These are phyloP conservation scores for Fragum fragum DNA, from an alignment of 2,888 invertebrate species.

Conservation along the genomic window DNA sequence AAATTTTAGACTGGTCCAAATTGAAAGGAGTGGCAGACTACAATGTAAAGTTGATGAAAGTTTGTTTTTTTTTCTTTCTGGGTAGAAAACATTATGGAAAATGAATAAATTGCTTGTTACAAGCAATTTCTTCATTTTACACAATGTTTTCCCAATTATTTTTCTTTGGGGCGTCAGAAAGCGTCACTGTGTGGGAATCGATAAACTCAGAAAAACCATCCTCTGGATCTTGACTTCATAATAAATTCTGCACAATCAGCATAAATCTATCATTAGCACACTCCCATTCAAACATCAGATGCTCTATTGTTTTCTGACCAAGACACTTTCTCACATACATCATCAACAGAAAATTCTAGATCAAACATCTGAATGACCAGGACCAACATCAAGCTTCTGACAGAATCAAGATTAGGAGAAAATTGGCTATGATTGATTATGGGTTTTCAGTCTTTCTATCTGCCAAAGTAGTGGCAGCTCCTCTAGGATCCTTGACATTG, in stretches of 20 bases:
- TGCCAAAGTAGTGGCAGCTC: constrained; percentile 4
- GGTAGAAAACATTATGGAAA: too few relatives aligned
- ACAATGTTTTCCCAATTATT: too few relatives aligned
- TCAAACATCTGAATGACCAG: constrained; percentile 29
- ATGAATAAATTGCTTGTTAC: too few relatives aligned
- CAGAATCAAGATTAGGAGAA: constrained; percentile 26
- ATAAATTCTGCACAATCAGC: constrained; percentile 6
- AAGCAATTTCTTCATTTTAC: too few relatives aligned
- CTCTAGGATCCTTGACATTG: not conserved
- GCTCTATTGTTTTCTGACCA: constrained; percentile 29
- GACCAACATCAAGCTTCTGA: constrained; percentile 27
- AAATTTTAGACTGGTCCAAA: too few relatives aligned
- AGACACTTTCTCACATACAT: constrained; percentile 22
- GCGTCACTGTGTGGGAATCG: too few relatives aligned
- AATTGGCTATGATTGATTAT: constrained; percentile 29
- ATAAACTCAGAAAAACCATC: too few relatives aligned
- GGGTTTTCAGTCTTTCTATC: not conserved
- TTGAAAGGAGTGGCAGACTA: too few relatives aligned
- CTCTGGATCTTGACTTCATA: too few relatives aligned
- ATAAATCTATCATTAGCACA: constrained; percentile 11
- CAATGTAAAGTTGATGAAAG: too few relatives aligned
- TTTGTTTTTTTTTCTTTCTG: too few relatives aligned
- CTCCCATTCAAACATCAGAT: constrained; percentile 16
- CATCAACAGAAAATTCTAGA: not conserved
- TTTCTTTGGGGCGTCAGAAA: too few relatives aligned